A percentile compares a stretch with the other conserved stretches of the same genome.
phyloP scores from a whole-genome alignment of 2,797 vertebrate genomes.

The Parauchenoglanis punctatus region DNA sequence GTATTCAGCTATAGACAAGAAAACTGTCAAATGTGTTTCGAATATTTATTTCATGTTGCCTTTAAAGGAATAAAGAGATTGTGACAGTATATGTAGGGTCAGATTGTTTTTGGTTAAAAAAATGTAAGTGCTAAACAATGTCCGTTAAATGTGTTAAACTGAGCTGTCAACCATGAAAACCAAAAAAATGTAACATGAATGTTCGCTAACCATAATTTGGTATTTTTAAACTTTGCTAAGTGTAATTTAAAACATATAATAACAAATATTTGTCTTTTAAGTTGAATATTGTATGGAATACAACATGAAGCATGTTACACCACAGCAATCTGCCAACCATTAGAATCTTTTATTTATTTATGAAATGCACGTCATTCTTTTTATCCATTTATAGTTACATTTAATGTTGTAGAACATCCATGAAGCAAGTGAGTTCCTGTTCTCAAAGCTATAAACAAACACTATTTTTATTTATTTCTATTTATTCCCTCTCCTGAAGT shows the following conservation, averaged over 20 bases:
- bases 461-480: fast-evolving
- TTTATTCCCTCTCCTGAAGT: not conserved
- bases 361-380: not conserved
- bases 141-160: not conserved
- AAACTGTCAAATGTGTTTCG: not conserved
- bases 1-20: not conserved
- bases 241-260: too few relatives aligned
- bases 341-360: not conserved
- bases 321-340: not conserved
- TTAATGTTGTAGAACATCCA: not conserved
- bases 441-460: not conserved
- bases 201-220: too few relatives aligned
- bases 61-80: not conserved
- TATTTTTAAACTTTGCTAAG: too few relatives aligned
- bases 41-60: not conserved
- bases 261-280: too few relatives aligned
- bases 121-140: too few relatives aligned
- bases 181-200: too few relatives aligned
- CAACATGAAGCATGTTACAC: too few relatives aligned
- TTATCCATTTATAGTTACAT: not conserved
- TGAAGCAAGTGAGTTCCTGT: not conserved
- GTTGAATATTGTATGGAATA: too few relatives aligned
- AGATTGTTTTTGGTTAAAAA: not conserved
- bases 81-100: not conserved
- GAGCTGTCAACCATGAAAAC: too few relatives aligned